Evolutionary conservation across 2,113 vertebrate species (phyloP).

Genomic region (Ceuthmochares aereus): DNA sequence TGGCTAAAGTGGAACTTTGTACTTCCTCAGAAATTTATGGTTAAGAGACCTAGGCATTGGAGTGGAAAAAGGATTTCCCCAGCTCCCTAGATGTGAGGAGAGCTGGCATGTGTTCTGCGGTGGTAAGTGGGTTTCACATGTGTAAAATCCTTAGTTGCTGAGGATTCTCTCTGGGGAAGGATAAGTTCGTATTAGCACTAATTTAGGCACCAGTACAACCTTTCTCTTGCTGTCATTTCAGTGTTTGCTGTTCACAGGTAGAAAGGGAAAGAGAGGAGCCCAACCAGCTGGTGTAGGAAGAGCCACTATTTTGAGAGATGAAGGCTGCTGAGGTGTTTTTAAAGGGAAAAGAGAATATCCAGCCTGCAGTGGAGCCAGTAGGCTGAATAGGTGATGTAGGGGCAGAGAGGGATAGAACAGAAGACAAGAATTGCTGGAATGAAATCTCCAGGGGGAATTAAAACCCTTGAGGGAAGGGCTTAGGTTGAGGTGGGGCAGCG

Average conservation of each 20-base stretch:
- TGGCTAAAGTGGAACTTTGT: neutral
- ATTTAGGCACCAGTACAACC: neutral
- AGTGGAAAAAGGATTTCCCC: neutral
- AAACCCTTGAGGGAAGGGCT: neutral
- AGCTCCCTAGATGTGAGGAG: neutral
- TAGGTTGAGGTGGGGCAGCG: neutral
- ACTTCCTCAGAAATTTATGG: neutral
- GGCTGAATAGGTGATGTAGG: neutral
- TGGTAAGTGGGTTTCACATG: neutral
- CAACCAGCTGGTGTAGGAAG: neutral
- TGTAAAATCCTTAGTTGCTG: neutral
- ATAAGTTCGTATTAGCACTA: fast-evolving
- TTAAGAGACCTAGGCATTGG: neutral
- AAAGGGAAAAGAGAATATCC: neutral
- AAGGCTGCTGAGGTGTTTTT: neutral
- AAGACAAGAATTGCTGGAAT: neutral
- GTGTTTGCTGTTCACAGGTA: neutral
- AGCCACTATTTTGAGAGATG: neutral
- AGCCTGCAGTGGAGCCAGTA: neutral
- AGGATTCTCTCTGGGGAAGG: neutral
- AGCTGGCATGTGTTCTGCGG: fast-evolving
- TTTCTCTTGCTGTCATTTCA: neutral
- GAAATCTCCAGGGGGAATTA: neutral
- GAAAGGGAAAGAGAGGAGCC: neutral
- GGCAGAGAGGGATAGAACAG: neutral